Evolutionary conservation across 2,888 invertebrate species (phyloP).

Genomic region (Zonitis immaculata): DNA sequence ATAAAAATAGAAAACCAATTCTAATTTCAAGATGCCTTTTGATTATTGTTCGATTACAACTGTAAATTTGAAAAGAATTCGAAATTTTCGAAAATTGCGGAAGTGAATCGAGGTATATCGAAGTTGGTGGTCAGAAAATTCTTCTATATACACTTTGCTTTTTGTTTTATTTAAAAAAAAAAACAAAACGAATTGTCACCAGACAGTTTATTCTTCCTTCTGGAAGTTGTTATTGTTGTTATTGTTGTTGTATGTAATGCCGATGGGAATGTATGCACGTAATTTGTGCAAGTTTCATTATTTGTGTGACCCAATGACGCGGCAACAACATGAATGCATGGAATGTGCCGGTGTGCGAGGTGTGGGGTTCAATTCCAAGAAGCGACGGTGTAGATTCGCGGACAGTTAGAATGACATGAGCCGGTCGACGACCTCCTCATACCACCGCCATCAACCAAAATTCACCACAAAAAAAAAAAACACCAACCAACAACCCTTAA

Average conservation of each 20-base stretch:
- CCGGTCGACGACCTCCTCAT: constrained; percentile 51
- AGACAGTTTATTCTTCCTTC: not conserved
- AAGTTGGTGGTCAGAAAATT: not conserved
- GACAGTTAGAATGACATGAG: constrained; percentile 49
- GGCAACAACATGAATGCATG: constrained; percentile 37
- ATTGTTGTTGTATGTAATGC: not conserved
- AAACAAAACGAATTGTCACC: not conserved
- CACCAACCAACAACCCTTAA: not conserved
- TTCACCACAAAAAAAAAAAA: not conserved
- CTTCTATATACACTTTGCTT: not conserved
- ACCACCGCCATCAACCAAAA: not conserved
- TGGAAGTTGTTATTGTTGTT: not conserved
- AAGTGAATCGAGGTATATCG: not conserved
- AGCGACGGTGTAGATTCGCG: constrained; percentile 49
- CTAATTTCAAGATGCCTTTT: too few species aligned
- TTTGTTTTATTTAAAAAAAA: too few species aligned
- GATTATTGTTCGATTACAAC: too few species aligned
- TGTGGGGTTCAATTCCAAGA: constrained; percentile 51
- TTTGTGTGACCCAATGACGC: constrained; percentile 22
- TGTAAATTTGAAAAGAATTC: not conserved
- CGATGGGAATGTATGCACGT: constrained; percentile 5
- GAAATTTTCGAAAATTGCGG: not conserved
- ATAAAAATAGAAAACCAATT: too few species aligned
- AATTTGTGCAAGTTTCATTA: constrained; percentile 18
- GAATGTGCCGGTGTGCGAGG: constrained; percentile 40